Base-by-base conservation (phyloP, 1,140 invertebrate genomes). In the Bilobella aurantiaca region DNA sequence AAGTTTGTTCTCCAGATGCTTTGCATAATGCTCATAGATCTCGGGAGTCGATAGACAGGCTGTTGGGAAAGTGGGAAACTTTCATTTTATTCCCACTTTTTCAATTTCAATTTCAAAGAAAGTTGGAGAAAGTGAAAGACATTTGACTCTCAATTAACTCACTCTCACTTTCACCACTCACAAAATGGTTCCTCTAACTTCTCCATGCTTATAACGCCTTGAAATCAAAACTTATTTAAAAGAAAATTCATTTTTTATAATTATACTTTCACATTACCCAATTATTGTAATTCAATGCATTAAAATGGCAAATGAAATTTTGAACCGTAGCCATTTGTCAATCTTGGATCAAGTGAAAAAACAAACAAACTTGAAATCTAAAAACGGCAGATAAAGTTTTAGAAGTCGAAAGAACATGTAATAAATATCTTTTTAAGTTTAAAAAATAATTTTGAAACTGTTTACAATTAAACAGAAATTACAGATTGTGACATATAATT, bases 11-110 rank as follows among this genome's bases (percentile, higher is more conserved):
- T 53, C 12, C 49, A 12, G 12, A 18, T 23, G 34, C 49, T 53
- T 53, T 53, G 49, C 49, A 53, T 53, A 53, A 53, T 53, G 18
- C 32, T 59, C 58, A 59, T 59, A 59, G 58, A 59, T 59, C 58
- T 59, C 58, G 3, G 8, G 12, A 27, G 8, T 59, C 58, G 58
- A 59, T 59, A 59, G 58, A 59, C 25, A 59, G 58, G 31, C n/a
- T 30, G 58, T 59, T 53, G 8, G 49, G 49, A 23, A 53, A 53
- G 49, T 53, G 49, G 25, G 25, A 53, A 53, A 53, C 49, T 53
- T 53, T n/a, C n/a, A n/a, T n/a, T 53, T 53, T 23, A 16, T 23
- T 53, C 49, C 25, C 8, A 16, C 23, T 53, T 53, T 53, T 53
- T 53, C 49, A 53, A 53, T 53, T 53, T 53, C 49, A 53, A 53